A percentile compares a stretch with the other conserved stretches of the same genome.
Conservation (phyloP, 2,797 vertebrate species). For the Synanceia verrucosa region DNA sequence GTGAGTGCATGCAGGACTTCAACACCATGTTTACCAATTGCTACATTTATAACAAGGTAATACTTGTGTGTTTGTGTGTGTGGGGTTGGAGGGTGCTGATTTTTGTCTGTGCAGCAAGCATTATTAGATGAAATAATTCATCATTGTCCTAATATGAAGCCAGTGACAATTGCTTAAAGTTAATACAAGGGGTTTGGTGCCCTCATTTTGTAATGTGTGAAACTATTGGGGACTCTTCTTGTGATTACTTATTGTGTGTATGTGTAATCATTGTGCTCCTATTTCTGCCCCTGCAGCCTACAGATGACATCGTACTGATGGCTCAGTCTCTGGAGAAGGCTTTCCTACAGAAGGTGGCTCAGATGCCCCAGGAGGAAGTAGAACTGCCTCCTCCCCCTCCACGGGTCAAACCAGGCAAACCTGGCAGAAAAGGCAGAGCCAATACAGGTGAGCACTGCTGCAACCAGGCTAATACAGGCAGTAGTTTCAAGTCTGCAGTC, state of each 20-base stretch:
- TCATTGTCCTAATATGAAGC: too few relatives aligned
- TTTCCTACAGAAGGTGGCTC: constrained; percentile 94
- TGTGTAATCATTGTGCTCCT: neutral
- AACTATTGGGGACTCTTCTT: neutral
- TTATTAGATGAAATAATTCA: too few relatives aligned
- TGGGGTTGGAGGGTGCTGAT: neutral
- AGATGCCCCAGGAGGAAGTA: constrained; percentile 93
- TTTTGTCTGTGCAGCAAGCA: too few relatives aligned
- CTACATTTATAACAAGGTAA: constrained; percentile 97
- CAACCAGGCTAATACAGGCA: neutral
- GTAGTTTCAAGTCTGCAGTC: neutral
- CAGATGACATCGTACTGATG: constrained; percentile 95
- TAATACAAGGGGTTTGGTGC: neutral
- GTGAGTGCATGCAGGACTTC: constrained; percentile 97
- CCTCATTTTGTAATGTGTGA: neutral
- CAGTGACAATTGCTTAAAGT: neutral
- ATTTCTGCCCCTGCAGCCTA: constrained; percentile 78
- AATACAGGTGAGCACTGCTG: constrained; percentile 39
- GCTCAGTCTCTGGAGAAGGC: constrained; percentile 96
- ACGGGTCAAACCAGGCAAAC: constrained; percentile 86
- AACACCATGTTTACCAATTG: constrained; percentile 99
- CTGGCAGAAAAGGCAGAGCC: constrained; percentile 82
- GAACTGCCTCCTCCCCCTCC: constrained; percentile 87
- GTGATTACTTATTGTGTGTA: neutral
- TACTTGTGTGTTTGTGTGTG: neutral